These are phyloP conservation scores for Nebria brevicollis DNA, from an alignment of 2,888 invertebrate genomes.

Conservation along the genomic window DNA sequence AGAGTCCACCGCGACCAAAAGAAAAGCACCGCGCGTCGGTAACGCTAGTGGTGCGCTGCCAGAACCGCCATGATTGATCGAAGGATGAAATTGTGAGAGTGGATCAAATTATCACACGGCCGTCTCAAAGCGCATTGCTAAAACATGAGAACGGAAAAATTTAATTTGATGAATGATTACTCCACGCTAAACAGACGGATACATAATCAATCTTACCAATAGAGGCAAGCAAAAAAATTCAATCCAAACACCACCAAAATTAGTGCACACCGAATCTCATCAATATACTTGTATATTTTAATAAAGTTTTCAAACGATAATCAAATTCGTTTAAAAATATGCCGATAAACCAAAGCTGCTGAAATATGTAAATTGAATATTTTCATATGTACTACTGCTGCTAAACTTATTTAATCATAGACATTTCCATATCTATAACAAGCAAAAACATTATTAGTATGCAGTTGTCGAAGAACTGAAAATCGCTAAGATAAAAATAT, in stretches of 20 bases:
- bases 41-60: conserved; percentile 23
- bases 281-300: neutral
- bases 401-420: no score
- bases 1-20: conserved; percentile 4
- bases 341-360: neutral
- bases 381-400: neutral
- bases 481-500: neutral
- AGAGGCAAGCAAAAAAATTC: neutral
- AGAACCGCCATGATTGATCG: conserved; percentile 44
- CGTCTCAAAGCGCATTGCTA: conserved; percentile 27
- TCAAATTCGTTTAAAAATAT: neutral
- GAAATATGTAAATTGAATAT: neutral
- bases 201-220: conserved; percentile 44
- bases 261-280: neutral
- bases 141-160: conserved; percentile 46
- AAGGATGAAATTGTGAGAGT: conserved; percentile 45
- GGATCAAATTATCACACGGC: conserved; percentile 47
- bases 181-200: conserved; percentile 39
- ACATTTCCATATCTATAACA: no score
- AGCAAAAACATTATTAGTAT: no score
- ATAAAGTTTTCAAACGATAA: neutral
- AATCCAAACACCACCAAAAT: neutral
- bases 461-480: neutral
- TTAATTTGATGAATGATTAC: conserved; percentile 47
- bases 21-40: conserved; percentile 7